Conservation (phyloP, 2,113 vertebrate species). For the Toxostoma redivivum region DNA sequence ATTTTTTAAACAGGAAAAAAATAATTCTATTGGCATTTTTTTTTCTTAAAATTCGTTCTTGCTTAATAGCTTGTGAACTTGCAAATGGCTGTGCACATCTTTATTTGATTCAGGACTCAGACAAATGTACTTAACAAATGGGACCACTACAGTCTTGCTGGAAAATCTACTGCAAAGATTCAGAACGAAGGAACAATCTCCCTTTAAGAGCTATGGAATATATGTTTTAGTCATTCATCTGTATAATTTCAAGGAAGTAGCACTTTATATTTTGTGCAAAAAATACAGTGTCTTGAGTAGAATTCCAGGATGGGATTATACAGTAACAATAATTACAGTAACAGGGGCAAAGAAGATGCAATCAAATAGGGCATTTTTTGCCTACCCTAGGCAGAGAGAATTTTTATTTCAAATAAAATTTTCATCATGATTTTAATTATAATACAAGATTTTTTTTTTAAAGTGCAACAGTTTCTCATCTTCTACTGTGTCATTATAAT, state of each 20-base stretch:
- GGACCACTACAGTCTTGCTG: not conserved
- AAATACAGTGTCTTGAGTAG: not conserved
- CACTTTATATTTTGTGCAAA: slow-evolving; percentile 4
- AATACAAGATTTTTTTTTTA: not conserved
- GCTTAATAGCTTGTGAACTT: not conserved
- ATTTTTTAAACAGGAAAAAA: not conserved
- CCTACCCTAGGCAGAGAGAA: not conserved
- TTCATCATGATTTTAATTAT: not conserved
- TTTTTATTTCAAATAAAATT: not conserved
- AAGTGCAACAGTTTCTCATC: not conserved
- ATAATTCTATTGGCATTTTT: not conserved
- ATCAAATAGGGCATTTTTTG: not conserved
- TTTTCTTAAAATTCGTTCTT: not conserved
- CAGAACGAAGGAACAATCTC: not conserved
- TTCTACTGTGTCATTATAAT: not conserved
- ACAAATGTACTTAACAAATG: slow-evolving; percentile 45
- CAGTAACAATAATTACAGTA: not conserved
- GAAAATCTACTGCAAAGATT: slow-evolving; percentile 19
- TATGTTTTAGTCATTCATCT: slow-evolving; percentile 10
- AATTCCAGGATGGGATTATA: not conserved
- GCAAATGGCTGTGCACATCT: not conserved
- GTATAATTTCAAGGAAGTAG: not conserved
- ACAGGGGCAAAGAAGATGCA: not conserved
- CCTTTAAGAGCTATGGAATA: not conserved
- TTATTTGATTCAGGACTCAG: not conserved